These are phyloP conservation scores for Cuniculus paca DNA, from an alignment of 2,797 vertebrate genomes.

Conservation along the genomic window DNA sequence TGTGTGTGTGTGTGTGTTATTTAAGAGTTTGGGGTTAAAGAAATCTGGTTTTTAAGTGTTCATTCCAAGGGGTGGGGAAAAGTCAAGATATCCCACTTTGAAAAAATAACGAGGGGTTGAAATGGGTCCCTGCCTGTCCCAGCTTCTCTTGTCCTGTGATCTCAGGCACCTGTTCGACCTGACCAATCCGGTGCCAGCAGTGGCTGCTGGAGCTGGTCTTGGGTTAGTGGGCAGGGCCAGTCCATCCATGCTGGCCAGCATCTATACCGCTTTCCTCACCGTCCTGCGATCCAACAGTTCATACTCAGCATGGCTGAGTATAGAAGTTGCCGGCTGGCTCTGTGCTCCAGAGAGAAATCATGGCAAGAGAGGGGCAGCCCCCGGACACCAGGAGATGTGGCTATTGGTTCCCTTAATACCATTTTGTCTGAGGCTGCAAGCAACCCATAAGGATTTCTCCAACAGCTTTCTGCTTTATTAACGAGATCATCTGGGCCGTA, in stretches of 20 bases:
- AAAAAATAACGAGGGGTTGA: background rate
- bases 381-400: background rate
- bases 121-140: background rate
- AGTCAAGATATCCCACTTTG: background rate
- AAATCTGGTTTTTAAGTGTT: background rate
- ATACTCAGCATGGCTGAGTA: background rate
- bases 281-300: background rate
- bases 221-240: background rate
- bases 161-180: background rate
- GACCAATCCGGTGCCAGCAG: background rate
- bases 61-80: background rate
- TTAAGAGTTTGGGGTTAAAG: background rate
- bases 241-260: background rate
- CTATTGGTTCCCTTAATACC: background rate
- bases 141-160: background rate
- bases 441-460: background rate
- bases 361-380: background rate
- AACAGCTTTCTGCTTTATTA: background rate
- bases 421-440: background rate
- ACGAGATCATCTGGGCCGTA: background rate
- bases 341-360: background rate
- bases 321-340: background rate
- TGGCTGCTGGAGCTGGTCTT: background rate
- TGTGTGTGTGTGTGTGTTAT: too few species aligned
- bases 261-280: background rate